Evolutionary conservation across 2,888 invertebrate species (phyloP), one percentile per base, ranked within the genome.

Genomic region (Pterobdella sp.): DNA sequence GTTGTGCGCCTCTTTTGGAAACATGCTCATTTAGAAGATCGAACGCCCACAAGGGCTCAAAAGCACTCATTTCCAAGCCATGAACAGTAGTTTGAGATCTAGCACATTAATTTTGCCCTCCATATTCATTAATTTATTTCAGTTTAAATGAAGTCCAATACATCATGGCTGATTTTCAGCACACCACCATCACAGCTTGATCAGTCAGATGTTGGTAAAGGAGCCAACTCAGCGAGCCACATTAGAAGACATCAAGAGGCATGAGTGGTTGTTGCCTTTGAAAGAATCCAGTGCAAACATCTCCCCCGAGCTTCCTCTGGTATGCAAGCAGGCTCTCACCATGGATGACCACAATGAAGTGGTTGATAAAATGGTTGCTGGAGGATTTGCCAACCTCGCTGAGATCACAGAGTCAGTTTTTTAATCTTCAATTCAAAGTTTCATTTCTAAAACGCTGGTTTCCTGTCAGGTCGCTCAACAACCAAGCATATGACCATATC

Each of bases 401-500:
- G 91, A 94, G 82, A 95, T 98, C 78, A 85, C 92, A 79, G 91
- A 92, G 90, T 92, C 83, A 87, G 88, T 86, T 65, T 56, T 4
- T 56, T 42, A 42, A 42, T 42, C 42, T 42, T 18, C 42, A 68
- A 10, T 18, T 7, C 68, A 29, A 22, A 29, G 34, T 10, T 22
- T 34, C 14, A 18, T 34, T 14, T 14, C 14, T 31, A 29, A 32
- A 34, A 14, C 10, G 14, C 34, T 10, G 22, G 7, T n/a, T 34
- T 22, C 31, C 10, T 67, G 83, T 36, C 82, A 92, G 92, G 77
- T 91, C 94, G 73, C 86, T 98, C 81, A 94, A 95, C 82, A 91
- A 90, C 82, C 93, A 96, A 85, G 93, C 94, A 82, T 98, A 98
- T 85, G 94, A 94, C 86, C 94, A 98, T 84, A 91, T 98, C 80